phyloP scores from a whole-genome alignment of 2,113 vertebrate species.

The Gallinago jamesoni region DNA sequence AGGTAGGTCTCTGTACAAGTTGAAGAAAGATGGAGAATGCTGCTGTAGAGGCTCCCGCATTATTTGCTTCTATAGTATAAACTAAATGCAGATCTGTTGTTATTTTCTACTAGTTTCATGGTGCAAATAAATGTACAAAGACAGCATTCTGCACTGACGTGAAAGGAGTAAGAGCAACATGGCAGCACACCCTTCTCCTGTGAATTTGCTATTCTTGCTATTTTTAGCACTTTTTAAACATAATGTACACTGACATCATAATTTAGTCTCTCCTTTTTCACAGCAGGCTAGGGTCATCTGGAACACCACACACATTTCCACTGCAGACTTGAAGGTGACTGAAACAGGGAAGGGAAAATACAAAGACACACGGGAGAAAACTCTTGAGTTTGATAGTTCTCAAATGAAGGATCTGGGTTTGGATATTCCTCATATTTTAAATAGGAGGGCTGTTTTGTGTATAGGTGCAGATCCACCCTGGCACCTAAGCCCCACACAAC shows the following conservation, averaged over 20 bases:
- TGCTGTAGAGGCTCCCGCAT: background rate
- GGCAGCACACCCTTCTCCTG: background rate
- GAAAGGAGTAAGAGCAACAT: background rate
- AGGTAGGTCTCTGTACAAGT: background rate
- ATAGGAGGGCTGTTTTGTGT: background rate
- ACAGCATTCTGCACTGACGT: background rate
- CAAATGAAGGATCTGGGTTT: background rate
- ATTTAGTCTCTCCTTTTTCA: background rate
- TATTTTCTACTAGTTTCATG: background rate
- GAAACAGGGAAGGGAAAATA: background rate
- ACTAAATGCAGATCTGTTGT: background rate
- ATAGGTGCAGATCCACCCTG: background rate
- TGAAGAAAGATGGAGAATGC: background rate
- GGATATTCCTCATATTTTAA: background rate
- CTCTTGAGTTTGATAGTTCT: background rate
- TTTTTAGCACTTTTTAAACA: conserved; percentile 3
- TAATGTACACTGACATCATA: background rate
- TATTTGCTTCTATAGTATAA: background rate
- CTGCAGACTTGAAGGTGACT: background rate
- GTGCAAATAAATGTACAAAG: background rate
- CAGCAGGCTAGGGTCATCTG: background rate
- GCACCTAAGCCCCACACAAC: background rate
- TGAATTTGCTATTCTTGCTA: background rate
- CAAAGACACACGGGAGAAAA: background rate
- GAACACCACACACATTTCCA: background rate